These are phyloP conservation scores for Zosterops borbonicus DNA, from an alignment of 2,113 vertebrate species.

Conservation along the genomic window DNA sequence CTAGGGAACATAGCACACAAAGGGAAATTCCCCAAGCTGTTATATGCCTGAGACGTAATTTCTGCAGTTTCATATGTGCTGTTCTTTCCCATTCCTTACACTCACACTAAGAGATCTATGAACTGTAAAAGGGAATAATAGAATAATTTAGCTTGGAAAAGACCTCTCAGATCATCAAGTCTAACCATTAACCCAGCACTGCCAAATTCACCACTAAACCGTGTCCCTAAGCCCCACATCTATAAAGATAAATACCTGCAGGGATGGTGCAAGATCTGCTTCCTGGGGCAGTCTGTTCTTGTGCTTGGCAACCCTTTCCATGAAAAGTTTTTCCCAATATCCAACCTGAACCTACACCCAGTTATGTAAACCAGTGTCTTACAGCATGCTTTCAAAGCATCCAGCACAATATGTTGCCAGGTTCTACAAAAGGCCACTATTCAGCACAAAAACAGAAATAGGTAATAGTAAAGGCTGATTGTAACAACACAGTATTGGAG, in stretches of 20 bases:
- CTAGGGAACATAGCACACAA: neutral
- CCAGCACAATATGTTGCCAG: neutral
- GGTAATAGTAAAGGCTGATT: neutral
- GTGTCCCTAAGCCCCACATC: too few species aligned
- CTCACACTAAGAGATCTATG: neutral
- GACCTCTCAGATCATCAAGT: neutral
- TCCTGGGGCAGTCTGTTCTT: neutral
- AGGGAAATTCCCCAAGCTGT: neutral
- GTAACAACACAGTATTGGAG: neutral
- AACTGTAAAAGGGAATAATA: neutral
- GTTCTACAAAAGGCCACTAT: neutral
- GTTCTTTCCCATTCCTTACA: neutral
- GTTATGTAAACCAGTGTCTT: neutral
- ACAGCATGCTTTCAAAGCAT: neutral
- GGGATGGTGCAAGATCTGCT: neutral
- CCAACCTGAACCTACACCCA: neutral
- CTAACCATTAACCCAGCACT: neutral
- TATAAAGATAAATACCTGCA: neutral
- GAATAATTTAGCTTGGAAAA: neutral
- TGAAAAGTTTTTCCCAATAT: neutral
- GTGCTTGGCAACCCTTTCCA: neutral
- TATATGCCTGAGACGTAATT: neutral
- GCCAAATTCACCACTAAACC: neutral
- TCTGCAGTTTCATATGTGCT: neutral
- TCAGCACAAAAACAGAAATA: neutral